Base-by-base conservation (phyloP, 2,797 vertebrate genomes). In the Enteromius argenteus region DNA sequence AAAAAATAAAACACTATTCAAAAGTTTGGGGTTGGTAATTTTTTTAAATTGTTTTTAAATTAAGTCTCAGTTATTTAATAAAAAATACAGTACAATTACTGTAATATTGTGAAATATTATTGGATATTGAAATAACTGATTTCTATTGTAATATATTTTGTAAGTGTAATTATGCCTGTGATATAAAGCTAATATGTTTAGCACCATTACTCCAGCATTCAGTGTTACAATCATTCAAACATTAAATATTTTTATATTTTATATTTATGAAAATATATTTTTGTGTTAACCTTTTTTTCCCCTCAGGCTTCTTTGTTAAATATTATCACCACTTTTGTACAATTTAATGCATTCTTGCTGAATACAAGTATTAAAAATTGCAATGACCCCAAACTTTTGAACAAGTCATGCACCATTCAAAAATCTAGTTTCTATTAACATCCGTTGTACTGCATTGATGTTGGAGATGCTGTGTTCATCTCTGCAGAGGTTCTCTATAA, bases 391-490 rank as follows among this genome's bases (percentile, higher is more conserved):
- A 44, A 44, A 44, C n/a, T 15, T 44, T 27, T 23, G 39, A 44
- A 60, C n/a, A 14, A 30, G 2, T 21, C 27, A 73, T 32, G 44
- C 9, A 51, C 15, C 10, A 51, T 17, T 51, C 15, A 49, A 23
- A 72, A 30, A 30, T 30, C 42, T 49, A 73, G 27, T 21, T 51
- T 56, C 37, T 23, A 37, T n/a, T 88, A 88, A 91, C 86, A 84
- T 60, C 64, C n/a, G 83, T 90, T 91, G 90, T 88, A 89, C 89
- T 75, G 89, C 84, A 42, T 84, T 90, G 86, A 91, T 90, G 84
- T 89, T 89, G 79, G 86, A 87, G 67, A 89, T 84, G 86, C 85
- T 81, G 83, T 62, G 53, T 78, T 84, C 27, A 62, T 88, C 87
- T 44, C 85, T 86, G 91, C 88, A 84, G 42, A 87, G 82, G 87